Evolutionary conservation across 2,888 invertebrate species (phyloP), one percentile per base, ranked within the genome.

Genomic region (Flexamia atlantica): DNA sequence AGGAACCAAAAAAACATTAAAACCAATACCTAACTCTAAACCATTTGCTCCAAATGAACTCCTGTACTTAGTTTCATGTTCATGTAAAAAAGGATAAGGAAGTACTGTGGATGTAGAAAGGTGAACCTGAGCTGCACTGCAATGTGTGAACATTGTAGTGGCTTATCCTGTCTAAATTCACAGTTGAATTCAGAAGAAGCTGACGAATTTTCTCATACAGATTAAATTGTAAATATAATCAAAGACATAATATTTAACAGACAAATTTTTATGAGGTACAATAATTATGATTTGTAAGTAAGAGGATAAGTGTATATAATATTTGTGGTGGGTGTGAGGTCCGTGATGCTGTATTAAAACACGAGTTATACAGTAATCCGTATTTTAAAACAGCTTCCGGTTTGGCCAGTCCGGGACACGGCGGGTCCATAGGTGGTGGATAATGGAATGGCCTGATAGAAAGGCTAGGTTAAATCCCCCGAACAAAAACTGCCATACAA

Each of bases 11-110:
- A 42, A 42, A 42, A 42, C 42, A 42, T 42, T 42, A 42, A 42
- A 32, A 23, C 70, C 70, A 30, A 25, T 70, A 5, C 20, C 70
- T 23, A 70, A 25, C 28, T 23, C 28, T 14, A 70, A 70, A 28
- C 28, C 70, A 25, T 25, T 70, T 70, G 70, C 70, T 23, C 30
- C 70, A 70, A 32, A 32, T 7, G 32, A 70, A 23, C 70, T 70
- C 17, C 28, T 70, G 28, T n/a, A 70, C n/a, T 17, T 70, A 30
- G 70, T 70, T 14, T 70, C 57, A 57, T 57, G 57, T 57, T 57
- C 57, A 57, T 57, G 57, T 23, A 57, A 57, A 57, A 10, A 57
- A 17, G 57, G n/a, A 17, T 57, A 20, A 7, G 57, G 57, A 20
- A 57, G 7, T 57, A 42, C 42, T 57, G 57, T 20, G 57, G 57